Base-by-base conservation (phyloP, 2,797 vertebrate genomes). In the Orientallactaga sibirica region DNA sequence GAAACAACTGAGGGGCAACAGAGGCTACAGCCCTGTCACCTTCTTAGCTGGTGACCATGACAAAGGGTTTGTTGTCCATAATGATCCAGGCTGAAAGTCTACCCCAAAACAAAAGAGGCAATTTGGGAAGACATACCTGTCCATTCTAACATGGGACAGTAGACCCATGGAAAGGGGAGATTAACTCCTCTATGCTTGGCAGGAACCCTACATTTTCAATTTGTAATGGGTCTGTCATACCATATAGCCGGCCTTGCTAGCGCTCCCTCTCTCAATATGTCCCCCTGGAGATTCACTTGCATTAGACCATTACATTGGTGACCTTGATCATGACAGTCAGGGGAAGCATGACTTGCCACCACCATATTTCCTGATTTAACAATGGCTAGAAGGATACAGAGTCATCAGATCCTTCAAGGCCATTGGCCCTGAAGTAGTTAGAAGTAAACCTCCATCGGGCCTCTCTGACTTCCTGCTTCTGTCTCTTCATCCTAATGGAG, bases 101-200 rank as follows among this genome's bases (percentile, higher is more conserved):
- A 33, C 48, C 20, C 33, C 48, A 52, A 9, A 68, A 37, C 6
- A 22, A 58, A 83, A 18, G 33, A 0, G 25, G 2, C 18, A 10
- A 58, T 64, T 24, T 24, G 68, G 55, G 25, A n/a, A 58, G 20
- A 5, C 25, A 73, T 1, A 91, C 18, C 33, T 61, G 14, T 64
- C n/a, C 10, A 24, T 19, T 3, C 15, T 16, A 55, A 11, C 29
- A 0, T 71, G 14, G 24, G 33, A 10, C 22, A 9, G 3, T 0
- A 11, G 25, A 64, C 27, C 85, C 41, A 64, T 0, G 2, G 24
- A 27, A 79, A 79, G 58, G 22, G 9, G 3, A 25, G 11, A 29
- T 5, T 15, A 43, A 62, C 41, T 67, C 81, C 55, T 25, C 14
- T 12, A 25, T 1, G 27, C 78, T 24, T 33, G 3, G 27, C 24